These are phyloP conservation scores for Cydia pomonella DNA, from an alignment of 1,140 invertebrate genomes.

Conservation along the genomic window DNA sequence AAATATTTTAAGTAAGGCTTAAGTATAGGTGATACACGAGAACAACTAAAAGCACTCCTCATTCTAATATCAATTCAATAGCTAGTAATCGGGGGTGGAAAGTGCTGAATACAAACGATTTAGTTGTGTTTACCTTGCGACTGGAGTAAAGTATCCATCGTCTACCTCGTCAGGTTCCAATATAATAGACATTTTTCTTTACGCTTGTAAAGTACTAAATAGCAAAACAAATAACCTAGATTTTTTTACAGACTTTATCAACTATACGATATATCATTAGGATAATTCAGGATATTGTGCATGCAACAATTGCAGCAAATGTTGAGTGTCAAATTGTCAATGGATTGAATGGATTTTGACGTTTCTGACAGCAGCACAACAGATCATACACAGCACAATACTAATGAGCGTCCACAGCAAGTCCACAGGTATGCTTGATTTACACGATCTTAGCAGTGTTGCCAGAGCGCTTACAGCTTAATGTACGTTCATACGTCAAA, in stretches of 20 bases:
- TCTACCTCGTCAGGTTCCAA: slow-evolving; percentile 69
- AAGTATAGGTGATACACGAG: no score
- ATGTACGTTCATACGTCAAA: no score
- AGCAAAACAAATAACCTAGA: neutral
- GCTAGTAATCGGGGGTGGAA: neutral
- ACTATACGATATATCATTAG: neutral
- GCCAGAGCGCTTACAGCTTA: no score
- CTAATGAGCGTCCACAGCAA: no score
- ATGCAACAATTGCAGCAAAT: neutral
- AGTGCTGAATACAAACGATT: neutral
- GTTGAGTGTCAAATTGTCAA: neutral
- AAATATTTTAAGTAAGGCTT: slow-evolving; percentile 21
- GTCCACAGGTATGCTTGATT: no score
- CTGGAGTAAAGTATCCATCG: slow-evolving; percentile 69
- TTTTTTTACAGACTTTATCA: neutral
- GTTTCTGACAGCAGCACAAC: no score
- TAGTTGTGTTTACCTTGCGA: slow-evolving; percentile 51
- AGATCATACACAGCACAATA: no score
- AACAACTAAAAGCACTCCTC: no score
- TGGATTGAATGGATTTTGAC: no score
- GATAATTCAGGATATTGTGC: neutral
- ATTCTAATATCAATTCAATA: no score
- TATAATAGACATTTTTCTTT: slow-evolving; percentile 45
- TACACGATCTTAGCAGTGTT: no score
- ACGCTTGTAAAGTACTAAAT: neutral